Percentiles rank a stretch among this genome's conserved stretches.
These are phyloP conservation scores for Lagria hirta DNA, from an alignment of 2,888 invertebrate genomes.

Conservation along the genomic window DNA sequence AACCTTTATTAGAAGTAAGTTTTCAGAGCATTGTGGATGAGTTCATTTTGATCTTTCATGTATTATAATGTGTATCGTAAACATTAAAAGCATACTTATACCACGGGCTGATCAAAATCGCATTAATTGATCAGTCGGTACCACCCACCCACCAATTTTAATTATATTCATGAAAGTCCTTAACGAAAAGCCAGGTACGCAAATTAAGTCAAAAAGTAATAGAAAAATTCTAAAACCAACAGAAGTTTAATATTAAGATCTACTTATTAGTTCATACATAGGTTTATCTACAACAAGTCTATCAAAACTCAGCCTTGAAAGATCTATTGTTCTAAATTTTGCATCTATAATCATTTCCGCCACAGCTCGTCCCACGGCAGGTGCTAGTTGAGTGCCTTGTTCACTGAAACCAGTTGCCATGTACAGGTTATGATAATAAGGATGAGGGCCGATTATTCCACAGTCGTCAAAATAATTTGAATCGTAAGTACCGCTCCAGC, in stretches of 20 bases:
- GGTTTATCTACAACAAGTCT: conserved; percentile 67
- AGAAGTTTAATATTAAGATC: conserved; percentile 25
- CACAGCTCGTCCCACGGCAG: conserved; percentile 89
- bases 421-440: conserved; percentile 77
- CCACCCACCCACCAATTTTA: no score
- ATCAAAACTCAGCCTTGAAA: conserved; percentile 77
- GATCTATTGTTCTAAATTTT: conserved; percentile 74
- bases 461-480: conserved; percentile 90
- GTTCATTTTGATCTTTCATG: no score
- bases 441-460: conserved; percentile 88
- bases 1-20: no score
- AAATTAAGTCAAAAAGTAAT: no score
- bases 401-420: conserved; percentile 94
- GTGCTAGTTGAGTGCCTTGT: conserved; percentile 87
- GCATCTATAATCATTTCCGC: conserved; percentile 82
- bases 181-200: no score
- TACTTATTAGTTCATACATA: conserved; percentile 56
- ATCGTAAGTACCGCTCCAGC: conserved; percentile 87
- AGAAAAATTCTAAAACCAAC: not conserved
- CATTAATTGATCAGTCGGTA: no score
- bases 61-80: no score
- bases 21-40: no score
- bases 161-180: no score
- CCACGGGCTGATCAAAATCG: no score
- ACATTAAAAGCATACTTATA: no score